Evolutionary conservation across 2,888 invertebrate species (phyloP).

Genomic region (Hylaea fasciaria): DNA sequence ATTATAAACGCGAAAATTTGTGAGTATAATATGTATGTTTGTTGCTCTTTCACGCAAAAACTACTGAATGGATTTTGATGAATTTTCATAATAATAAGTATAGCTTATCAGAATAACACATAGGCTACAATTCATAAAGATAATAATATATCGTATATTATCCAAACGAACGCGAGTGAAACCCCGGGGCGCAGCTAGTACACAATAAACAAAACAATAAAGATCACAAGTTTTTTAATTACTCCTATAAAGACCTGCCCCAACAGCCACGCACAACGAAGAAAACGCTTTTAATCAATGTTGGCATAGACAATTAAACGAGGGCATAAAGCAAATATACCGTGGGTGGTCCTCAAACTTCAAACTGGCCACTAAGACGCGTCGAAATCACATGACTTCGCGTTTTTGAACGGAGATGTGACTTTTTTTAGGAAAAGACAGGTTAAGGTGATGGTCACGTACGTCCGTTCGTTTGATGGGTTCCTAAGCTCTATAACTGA

Average conservation of each 20-base stretch:
- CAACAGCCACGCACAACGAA: conserved; percentile 48
- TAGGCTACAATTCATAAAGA: too few species aligned
- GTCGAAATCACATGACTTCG: conserved; percentile 63
- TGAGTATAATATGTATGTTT: too few species aligned
- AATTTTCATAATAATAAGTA: too few species aligned
- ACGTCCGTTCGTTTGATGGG: conserved; percentile 10
- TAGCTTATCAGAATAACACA: too few species aligned
- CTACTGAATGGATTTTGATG: too few species aligned
- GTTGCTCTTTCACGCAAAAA: too few species aligned
- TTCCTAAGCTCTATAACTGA: background rate
- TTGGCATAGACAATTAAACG: conserved; percentile 79
- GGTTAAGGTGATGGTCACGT: conserved; percentile 36
- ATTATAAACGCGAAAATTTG: too few species aligned
- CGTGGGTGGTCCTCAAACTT: conserved; percentile 68
- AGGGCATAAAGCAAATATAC: conserved; percentile 64
- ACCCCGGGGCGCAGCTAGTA: background rate
- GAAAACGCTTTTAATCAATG: conserved; percentile 66
- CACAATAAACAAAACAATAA: conserved; percentile 33
- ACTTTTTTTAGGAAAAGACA: conserved; percentile 35
- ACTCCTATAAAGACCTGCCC: conserved; percentile 52
- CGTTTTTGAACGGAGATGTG: conserved; percentile 51
- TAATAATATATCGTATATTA: too few species aligned
- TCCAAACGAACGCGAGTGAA: too few species aligned
- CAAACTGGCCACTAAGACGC: conserved; percentile 39
- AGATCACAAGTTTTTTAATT: conserved; percentile 27